Evolutionary conservation across 2,888 invertebrate species (phyloP).

Genomic region (Drosophila ustulata): DNA sequence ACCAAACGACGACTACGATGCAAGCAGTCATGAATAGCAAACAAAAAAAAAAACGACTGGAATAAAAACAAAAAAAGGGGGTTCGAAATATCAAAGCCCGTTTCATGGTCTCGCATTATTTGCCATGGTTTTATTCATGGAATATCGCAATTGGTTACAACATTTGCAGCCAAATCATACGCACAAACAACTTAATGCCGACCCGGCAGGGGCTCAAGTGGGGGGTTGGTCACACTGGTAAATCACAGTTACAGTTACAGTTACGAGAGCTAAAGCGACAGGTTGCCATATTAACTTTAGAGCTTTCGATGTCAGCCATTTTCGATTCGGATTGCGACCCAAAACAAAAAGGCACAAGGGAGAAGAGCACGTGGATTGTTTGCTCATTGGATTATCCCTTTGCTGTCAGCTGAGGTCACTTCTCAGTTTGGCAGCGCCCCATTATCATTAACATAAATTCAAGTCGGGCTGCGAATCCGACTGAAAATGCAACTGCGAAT

Average conservation of each 20-base stretch:
- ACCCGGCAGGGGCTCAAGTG: background rate
- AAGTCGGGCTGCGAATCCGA: constrained; percentile 28
- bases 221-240: constrained; percentile 20
- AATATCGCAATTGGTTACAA: constrained; percentile 45
- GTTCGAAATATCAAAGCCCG: background rate
- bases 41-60: background rate
- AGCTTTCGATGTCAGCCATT: constrained; percentile 53
- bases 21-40: background rate
- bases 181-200: constrained; percentile 29
- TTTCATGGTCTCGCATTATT: constrained; percentile 54
- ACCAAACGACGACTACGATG: constrained; percentile 16
- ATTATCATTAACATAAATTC: constrained; percentile 53
- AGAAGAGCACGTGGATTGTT: constrained; percentile 60
- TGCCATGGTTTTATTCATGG: constrained; percentile 59
- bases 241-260: constrained; percentile 1
- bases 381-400: constrained; percentile 76
- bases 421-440: constrained; percentile 51
- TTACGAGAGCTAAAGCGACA: constrained; percentile 34
- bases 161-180: constrained; percentile 40
- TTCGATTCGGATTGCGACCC: constrained; percentile 43
- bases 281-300: constrained; percentile 51
- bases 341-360: background rate
- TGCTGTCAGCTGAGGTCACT: constrained; percentile 78
- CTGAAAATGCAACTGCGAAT: constrained; percentile 3
- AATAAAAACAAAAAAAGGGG: background rate